Evolutionary conservation across 2,888 invertebrate species (phyloP), one percentile per base, ranked within the genome.

Genomic region (Polydrusus pterygomalis): DNA sequence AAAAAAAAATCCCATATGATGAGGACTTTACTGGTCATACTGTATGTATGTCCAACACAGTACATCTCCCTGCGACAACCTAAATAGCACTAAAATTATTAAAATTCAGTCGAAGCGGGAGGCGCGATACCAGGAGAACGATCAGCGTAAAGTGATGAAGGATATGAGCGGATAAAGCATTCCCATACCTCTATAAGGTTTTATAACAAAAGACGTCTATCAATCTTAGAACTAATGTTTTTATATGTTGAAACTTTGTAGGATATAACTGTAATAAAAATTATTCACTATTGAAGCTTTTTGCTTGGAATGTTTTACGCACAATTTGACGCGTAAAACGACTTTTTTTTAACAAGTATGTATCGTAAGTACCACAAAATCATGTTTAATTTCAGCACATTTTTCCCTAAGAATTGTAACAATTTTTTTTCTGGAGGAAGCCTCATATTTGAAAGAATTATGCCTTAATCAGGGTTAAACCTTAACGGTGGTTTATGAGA

Each of bases 221-320:
- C 13, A 49, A 62, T 70, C 17, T 51, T 62, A 62, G 62, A 51
- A 58, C 6, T 58, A 43, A 56, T 51, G 3, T 43, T 70, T 69
- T 65, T 49, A 25, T 38, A 65, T 15, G 51, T 65, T 47, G 56
- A 64, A 70, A 64, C 8, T 70, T 65, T 20, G 63, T 74, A 75
- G 70, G 38, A 47, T 58, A 71, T 47, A 67, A 75, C 67, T 71
- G 75, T 71, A 75, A 47, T 62, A 71, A 71, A 69, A 71, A 71
- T 63, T 71, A 75, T 71, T 62, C 67, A 71, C 68, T 75, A 75
- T 64, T 72, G 18, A 70, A 72, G 76, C 72, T 76, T 76, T 76
- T 76, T 76, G 76, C 76, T 76, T 76, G 45, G 58, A 45, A 43
- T 62, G 64, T 74, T 74, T 74, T 69, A 63, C 63, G 17, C n/a